Percentiles rank a stretch among this genome's conserved stretches.
phyloP scores from a whole-genome alignment of 92 coral and sea anemone species.

The Zoanthus sansibaricus region DNA sequence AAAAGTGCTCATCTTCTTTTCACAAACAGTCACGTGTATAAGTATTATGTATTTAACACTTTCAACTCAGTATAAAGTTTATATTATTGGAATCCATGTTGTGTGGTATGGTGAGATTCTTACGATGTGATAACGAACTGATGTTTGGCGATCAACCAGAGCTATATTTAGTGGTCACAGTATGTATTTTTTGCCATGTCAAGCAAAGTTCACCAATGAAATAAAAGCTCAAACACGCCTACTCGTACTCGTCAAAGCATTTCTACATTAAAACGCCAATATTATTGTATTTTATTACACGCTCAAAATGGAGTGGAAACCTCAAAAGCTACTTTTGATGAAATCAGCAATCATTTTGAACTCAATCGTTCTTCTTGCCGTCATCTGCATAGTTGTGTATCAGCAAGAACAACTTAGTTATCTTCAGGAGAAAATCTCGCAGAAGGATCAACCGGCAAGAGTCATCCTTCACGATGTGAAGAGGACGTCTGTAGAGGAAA shows the following conservation, averaged over 20 bases:
- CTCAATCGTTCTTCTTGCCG: not conserved
- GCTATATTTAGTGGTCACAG: no score
- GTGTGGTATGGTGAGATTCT: no score
- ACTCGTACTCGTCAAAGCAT: not conserved
- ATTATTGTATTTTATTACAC: not conserved
- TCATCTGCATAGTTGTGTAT: not conserved
- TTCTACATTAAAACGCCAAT: not conserved
- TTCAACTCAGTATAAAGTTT: no score
- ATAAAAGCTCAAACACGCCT: not conserved
- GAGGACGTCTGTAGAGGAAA: not conserved
- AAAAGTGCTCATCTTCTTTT: no score
- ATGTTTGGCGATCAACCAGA: no score
- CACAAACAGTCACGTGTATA: no score
- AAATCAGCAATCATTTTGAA: constrained; percentile 16
- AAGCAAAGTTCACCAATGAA: not conserved
- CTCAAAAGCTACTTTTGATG: not conserved
- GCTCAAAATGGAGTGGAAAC: constrained; percentile 21
- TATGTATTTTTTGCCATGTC: no score
- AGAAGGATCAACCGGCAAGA: not conserved
- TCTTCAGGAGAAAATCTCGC: not conserved
- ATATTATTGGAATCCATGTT: no score
- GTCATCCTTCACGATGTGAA: not conserved
- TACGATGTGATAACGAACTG: no score
- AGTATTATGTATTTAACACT: no score
- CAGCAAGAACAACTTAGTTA: not conserved